These are phyloP conservation scores for Erinaceus europaeus DNA, from an alignment of 2,113 vertebrate genomes.

Conservation along the genomic window DNA sequence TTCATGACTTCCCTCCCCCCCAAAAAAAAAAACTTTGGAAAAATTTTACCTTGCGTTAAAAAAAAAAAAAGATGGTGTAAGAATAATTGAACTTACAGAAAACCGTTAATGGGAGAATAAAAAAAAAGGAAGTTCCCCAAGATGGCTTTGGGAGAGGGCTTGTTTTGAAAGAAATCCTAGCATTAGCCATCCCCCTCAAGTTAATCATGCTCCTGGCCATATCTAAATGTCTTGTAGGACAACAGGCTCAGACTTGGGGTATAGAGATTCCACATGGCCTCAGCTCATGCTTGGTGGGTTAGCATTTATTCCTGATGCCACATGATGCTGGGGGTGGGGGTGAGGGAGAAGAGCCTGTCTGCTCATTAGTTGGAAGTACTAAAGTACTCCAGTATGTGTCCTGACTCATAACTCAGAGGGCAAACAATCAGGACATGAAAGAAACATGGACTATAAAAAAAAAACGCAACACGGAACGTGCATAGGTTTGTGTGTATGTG, in stretches of 20 bases:
- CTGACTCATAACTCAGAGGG: constrained; percentile 1
- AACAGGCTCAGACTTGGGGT: rapidly evolving
- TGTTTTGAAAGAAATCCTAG: too few relatives aligned
- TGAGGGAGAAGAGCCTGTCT: not conserved
- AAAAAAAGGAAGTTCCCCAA: too few relatives aligned
- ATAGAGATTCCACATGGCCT: not conserved
- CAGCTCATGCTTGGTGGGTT: not conserved
- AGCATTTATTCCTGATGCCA: not conserved
- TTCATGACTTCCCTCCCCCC: too few relatives aligned
- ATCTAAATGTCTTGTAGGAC: too few relatives aligned
- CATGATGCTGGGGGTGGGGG: not conserved
- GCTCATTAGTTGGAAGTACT: not conserved
- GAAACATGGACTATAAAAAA: not conserved
- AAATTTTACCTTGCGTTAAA: too few relatives aligned
- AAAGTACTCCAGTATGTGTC: not conserved
- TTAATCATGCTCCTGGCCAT: too few relatives aligned
- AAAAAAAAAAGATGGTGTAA: too few relatives aligned
- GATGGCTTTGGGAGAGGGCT: too few relatives aligned
- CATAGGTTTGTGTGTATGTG: not conserved
- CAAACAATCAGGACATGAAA: constrained; percentile 27
- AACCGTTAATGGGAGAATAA: too few relatives aligned
- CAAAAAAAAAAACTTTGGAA: too few relatives aligned
- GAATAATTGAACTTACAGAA: too few relatives aligned
- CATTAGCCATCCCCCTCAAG: too few relatives aligned
- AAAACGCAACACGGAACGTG: not conserved